Percentiles rank a stretch among this genome's conserved stretches.
Conservation (phyloP, 2,797 vertebrate genomes). For the Sebastes diaconus region DNA sequence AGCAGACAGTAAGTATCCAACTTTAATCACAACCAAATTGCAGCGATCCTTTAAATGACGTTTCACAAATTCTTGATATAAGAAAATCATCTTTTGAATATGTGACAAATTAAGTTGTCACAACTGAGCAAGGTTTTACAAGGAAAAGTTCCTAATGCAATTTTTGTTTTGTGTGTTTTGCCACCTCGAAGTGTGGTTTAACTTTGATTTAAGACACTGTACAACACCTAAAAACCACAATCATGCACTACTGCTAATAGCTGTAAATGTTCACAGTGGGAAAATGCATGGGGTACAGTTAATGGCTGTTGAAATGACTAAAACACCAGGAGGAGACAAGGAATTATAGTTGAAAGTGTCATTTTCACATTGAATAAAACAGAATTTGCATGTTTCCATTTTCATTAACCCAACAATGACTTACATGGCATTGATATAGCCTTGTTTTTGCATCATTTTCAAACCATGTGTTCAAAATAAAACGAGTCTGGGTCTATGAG, state of each 20-base stretch:
- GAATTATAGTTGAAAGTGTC: background rate
- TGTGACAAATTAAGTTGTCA: background rate
- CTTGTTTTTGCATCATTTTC: background rate
- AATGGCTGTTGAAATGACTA: constrained; percentile 18
- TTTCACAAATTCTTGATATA: background rate
- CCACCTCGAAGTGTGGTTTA: background rate
- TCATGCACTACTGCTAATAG: constrained; percentile 15
- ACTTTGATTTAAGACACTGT: background rate
- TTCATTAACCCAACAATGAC: background rate
- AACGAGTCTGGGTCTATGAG: background rate
- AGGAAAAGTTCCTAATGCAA: background rate
- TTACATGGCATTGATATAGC: background rate
- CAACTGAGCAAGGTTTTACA: background rate
- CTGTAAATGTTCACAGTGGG: background rate
- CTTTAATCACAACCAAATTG: background rate
- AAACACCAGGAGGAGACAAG: background rate
- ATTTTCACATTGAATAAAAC: constrained; percentile 5
- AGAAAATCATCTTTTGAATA: background rate
- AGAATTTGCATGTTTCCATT: background rate
- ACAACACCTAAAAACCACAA: constrained; percentile 10
- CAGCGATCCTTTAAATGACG: background rate
- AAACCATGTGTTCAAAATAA: background rate
- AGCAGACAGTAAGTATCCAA: background rate
- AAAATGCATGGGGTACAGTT: background rate
- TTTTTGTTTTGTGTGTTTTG: background rate